A percentile compares a stretch with the other conserved stretches of the same genome.
Evolutionary conservation across 2,113 vertebrate species (phyloP).

Genomic region (Calyptommatus sinebrachiatus): DNA sequence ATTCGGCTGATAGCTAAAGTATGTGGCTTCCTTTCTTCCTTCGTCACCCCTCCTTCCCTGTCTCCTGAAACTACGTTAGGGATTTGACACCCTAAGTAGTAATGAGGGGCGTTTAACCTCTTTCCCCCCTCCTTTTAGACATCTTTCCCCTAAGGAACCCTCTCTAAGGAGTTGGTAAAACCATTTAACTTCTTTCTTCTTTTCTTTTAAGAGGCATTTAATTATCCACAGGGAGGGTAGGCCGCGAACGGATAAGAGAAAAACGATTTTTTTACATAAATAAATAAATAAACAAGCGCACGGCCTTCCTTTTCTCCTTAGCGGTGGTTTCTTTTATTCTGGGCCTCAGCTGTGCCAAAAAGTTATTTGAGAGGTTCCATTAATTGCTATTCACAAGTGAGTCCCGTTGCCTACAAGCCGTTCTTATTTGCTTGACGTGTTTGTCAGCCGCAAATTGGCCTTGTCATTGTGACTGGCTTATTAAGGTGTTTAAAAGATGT

Average conservation of each 20-base stretch:
- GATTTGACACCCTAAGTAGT: conserved; percentile 44
- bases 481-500: conserved; percentile 30
- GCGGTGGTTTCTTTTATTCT: conserved; percentile 20
- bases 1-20: not conserved
- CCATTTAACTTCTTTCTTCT: not conserved
- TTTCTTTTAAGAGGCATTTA: conserved; percentile 56
- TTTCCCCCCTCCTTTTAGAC: not conserved
- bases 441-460: conserved; percentile 12
- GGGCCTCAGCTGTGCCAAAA: conserved; percentile 17
- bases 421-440: conserved; percentile 18
- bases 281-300: not conserved
- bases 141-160: conserved; percentile 14
- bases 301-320: conserved; percentile 24
- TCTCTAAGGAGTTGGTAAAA: conserved; percentile 45
- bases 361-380: not conserved
- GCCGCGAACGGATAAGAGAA: not conserved
- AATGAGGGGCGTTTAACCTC: conserved; percentile 18
- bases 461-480: conserved; percentile 46
- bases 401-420: not conserved
- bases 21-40: no score
- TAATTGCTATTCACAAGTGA: conserved; percentile 47
- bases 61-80: conserved; percentile 13
- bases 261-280: no score
- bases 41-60: not conserved
- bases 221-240: conserved; percentile 38